Evolutionary conservation across 2,888 invertebrate genomes (phyloP), one percentile per base, ranked within the genome.

Genomic region (Cetonia aurata): DNA sequence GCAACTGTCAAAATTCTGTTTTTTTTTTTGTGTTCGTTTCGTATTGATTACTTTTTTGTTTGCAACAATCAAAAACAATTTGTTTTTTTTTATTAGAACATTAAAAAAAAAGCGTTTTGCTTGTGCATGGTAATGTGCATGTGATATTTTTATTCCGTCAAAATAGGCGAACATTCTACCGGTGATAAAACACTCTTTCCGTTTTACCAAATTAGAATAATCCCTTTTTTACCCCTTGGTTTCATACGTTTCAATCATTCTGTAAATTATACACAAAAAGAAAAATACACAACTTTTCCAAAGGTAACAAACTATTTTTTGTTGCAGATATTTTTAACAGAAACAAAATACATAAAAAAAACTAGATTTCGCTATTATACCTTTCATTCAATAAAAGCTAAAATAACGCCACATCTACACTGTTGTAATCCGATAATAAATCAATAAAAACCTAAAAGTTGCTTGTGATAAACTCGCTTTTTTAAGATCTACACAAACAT

Each of bases 381-480:
- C 15, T 65, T 50, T 50, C 13, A 42, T 46, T 62, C 25, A 4
- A 25, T 25, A 25, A 25, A 48, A 65, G 50, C 15, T 65, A 50
- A 9, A 25, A 25, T 50, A 15, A 65, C 50, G 46, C 46, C 44
- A 25, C 41, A 1, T 46, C 17, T 37, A 52, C 17, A 37, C 50
- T 52, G 62, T 37, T 17, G 10, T 17, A 52, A 50, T 17, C n/a
- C 46, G 46, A 60, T 15, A 46, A 15, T 15, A 46, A 60, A 60
- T 44, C 25, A 31, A 46, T 44, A 59, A 59, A 13, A 25, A 70
- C 9, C 19, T 37, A 67, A 67, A 59, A 55, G 10, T 41, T 42
- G 69, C 62, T 69, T 69, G 69, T 69, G 69, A 69, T 69, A 62
- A 62, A 65, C 33, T 69, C 46, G 69, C 69, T 69, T 37, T 10